A percentile compares a stretch with the other conserved stretches of the same genome.
Evolutionary conservation across 2,113 vertebrate genomes (phyloP).

Genomic region (Heterotis niloticus): DNA sequence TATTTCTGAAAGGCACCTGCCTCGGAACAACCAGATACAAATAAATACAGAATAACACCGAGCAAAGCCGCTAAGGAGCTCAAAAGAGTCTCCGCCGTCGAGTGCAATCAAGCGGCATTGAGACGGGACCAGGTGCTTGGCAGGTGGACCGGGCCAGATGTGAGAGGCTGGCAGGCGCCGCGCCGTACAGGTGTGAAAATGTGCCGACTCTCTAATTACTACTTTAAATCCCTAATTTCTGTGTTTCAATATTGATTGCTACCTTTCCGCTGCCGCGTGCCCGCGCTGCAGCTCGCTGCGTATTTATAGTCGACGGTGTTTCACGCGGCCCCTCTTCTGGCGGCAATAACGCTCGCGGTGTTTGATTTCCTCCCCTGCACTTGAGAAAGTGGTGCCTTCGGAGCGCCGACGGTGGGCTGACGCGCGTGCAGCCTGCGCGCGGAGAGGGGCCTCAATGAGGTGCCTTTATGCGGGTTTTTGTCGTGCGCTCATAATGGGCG

Average conservation of each 20-base stretch:
- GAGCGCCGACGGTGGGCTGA: constrained; percentile 55
- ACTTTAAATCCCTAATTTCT: constrained; percentile 96
- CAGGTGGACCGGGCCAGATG: constrained; percentile 98
- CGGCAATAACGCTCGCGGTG: constrained; percentile 40
- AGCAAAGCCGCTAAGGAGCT: constrained; percentile 85
- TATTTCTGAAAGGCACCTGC: constrained; percentile 91
- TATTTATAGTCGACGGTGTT: constrained; percentile 28
- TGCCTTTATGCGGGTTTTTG: constrained; percentile 53
- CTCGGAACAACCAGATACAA: constrained; percentile 92
- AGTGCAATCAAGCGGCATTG: constrained; percentile 99
- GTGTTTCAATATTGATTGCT: constrained; percentile 95
- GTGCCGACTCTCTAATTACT: constrained; percentile 90
- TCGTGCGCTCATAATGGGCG: constrained; percentile 64
- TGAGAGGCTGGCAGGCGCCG: constrained; percentile 78
- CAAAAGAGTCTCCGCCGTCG: constrained; percentile 91
- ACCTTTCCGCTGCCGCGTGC: constrained; percentile 67
- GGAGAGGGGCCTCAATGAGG: constrained; percentile 33
- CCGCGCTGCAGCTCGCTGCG: constrained; percentile 40
- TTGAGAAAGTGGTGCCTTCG: constrained; percentile 51
- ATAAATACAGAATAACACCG: constrained; percentile 67
- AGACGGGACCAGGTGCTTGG: constrained; percentile 96
- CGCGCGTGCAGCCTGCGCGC: constrained; percentile 47
- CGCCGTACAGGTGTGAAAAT: constrained; percentile 95
- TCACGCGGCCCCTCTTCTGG: constrained; percentile 26
- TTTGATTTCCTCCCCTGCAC: constrained; percentile 62